Conservation (phyloP, 2,888 invertebrate genomes). For the Clivina fossor region DNA sequence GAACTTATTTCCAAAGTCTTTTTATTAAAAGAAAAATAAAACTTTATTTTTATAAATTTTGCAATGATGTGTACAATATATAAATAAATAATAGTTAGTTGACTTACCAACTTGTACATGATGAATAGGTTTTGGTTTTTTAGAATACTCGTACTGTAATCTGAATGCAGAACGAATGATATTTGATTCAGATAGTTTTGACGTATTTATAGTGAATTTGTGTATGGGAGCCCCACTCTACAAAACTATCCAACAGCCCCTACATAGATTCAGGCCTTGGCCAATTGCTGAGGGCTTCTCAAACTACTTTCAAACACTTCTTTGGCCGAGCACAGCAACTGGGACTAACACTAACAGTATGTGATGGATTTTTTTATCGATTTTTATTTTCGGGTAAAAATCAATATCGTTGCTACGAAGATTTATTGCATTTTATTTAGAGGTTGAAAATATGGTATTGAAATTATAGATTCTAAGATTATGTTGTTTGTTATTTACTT, state of each 20-base stretch:
- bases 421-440: too few relatives aligned
- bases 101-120: constrained; percentile 34
- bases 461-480: too few relatives aligned
- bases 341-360: too few relatives aligned
- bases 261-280: constrained; percentile 21
- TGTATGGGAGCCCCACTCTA: constrained; percentile 19
- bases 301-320: constrained; percentile 26
- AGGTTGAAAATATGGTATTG: too few relatives aligned
- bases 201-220: constrained; percentile 28
- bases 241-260: constrained; percentile 22
- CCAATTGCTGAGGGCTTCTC: constrained; percentile 6
- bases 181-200: constrained; percentile 6
- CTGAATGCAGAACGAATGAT: constrained; percentile 31
- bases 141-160: constrained; percentile 28
- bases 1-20: too few relatives aligned
- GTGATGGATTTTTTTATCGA: too few relatives aligned
- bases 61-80: neutral
- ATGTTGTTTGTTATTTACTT: too few relatives aligned
- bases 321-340: too few relatives aligned
- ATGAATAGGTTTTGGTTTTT: constrained; percentile 24
- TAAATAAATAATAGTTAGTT: neutral
- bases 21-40: too few relatives aligned
- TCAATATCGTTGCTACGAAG: too few relatives aligned
- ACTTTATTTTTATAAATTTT: neutral
- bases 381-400: too few relatives aligned